Evolutionary conservation across 2,797 vertebrate species (phyloP).

Genomic region (Enteromius thamalakanensis): DNA sequence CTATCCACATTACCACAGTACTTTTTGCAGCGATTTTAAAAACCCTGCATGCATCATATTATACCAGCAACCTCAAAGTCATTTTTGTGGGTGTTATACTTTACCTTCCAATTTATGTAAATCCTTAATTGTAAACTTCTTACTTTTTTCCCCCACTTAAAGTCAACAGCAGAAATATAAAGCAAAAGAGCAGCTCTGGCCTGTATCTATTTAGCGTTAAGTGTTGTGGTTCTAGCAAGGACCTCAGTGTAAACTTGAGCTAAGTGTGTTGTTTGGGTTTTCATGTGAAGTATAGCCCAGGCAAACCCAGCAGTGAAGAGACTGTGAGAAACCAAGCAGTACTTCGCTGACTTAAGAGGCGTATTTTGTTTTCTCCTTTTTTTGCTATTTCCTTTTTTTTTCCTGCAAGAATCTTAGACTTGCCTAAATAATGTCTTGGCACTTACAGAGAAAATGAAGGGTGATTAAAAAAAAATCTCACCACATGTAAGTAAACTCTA

Average conservation of each 20-base stretch:
- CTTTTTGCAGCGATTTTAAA: not conserved
- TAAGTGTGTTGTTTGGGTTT: constrained; percentile 46
- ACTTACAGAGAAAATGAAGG: constrained; percentile 47
- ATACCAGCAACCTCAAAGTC: not conserved
- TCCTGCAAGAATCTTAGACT: not conserved
- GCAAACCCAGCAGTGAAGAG: not conserved
- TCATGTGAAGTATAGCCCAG: constrained; percentile 40
- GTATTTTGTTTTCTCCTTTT: constrained; percentile 19
- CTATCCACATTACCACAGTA: not conserved
- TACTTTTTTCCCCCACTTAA: not conserved
- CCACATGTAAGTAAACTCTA: constrained; percentile 78
- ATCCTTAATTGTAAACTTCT: not conserved
- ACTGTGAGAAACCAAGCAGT: constrained; percentile 18
- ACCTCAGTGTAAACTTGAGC: constrained; percentile 44
- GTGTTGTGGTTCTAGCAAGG: constrained; percentile 34
- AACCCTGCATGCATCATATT: not conserved
- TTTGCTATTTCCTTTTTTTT: not conserved
- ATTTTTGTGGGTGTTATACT: not conserved
- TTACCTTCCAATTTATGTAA: not conserved
- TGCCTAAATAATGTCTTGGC: constrained; percentile 67
- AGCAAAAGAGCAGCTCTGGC: constrained; percentile 5
- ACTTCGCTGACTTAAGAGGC: constrained; percentile 1
- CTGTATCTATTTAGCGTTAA: constrained; percentile 28
- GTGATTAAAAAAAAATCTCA: constrained; percentile 57
- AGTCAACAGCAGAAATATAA: not conserved